Conservation (phyloP, 2,797 vertebrate genomes). For the Rhynchotus rufescens region DNA sequence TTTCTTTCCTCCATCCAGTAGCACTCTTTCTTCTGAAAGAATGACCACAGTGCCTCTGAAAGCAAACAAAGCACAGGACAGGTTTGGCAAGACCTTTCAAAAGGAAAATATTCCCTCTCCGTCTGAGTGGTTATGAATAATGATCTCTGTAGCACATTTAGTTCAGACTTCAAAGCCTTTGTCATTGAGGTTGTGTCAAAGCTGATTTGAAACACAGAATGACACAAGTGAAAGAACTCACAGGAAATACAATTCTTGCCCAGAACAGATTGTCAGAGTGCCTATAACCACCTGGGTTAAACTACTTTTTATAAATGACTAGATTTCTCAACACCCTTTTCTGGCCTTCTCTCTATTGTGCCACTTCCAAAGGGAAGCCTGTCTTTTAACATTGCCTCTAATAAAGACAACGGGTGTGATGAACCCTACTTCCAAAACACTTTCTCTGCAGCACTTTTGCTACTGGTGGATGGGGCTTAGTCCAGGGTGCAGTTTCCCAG, state of each 20-base stretch:
- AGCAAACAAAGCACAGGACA: conserved; percentile 61
- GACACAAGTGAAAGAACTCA: conserved; percentile 7
- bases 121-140: conserved; percentile 55
- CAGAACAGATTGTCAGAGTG: conserved; percentile 29
- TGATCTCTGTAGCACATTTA: conserved; percentile 38
- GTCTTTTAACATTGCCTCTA: accelerated
- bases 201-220: conserved; percentile 45
- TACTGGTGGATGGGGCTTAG: neutral
- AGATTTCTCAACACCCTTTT: neutral
- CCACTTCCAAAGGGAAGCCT: neutral
- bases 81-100: conserved; percentile 64
- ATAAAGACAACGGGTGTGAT: neutral
- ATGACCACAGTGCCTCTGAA: conserved; percentile 40
- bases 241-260: neutral
- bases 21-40: neutral
- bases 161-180: conserved; percentile 56
- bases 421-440: neutral
- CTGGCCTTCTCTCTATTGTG: neutral
- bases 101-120: conserved; percentile 56
- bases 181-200: conserved; percentile 46
- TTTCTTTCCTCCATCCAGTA: conserved; percentile 25
- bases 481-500: accelerated
- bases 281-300: conserved; percentile 7
- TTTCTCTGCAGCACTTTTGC: neutral
- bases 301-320: neutral